A percentile compares a stretch with the other conserved stretches of the same genome.
phyloP scores from a whole-genome alignment of 2,888 invertebrate species.

The Pemphredon lugubris region DNA sequence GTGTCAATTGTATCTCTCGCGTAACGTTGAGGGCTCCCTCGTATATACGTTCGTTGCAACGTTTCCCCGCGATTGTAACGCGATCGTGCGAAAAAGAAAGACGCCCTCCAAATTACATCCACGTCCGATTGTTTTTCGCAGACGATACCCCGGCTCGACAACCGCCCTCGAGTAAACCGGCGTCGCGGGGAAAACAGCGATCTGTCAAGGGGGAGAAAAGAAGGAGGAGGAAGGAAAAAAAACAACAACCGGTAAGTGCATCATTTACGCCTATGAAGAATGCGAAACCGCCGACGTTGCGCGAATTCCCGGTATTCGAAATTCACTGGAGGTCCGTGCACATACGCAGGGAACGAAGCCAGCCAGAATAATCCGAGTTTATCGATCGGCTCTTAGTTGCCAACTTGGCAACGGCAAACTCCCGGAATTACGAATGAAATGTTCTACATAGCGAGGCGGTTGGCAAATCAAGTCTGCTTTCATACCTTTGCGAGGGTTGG shows the following conservation, averaged over 20 bases:
- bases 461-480: slow-evolving; percentile 54
- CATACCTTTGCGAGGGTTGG: slow-evolving; percentile 46
- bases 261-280: slow-evolving; percentile 25
- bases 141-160: neutral
- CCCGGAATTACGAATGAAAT: slow-evolving; percentile 66
- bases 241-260: slow-evolving; percentile 35
- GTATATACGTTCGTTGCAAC: no score
- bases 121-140: no score
- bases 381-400: slow-evolving; percentile 69
- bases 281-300: slow-evolving; percentile 17
- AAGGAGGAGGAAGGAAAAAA: neutral
- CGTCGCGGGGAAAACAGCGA: neutral
- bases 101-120: no score
- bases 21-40: no score
- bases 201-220: neutral
- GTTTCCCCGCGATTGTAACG: no score
- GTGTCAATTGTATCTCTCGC: no score
- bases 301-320: slow-evolving; percentile 26
- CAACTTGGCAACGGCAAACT: slow-evolving; percentile 69
- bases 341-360: slow-evolving; percentile 42
- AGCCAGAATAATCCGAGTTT: slow-evolving; percentile 66
- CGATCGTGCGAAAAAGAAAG: no score
- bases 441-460: slow-evolving; percentile 57
- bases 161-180: slow-evolving; percentile 2
- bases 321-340: slow-evolving; percentile 25